Base-by-base conservation (phyloP, 2,113 vertebrate genomes). In the Nerophis lumbriciformis region DNA sequence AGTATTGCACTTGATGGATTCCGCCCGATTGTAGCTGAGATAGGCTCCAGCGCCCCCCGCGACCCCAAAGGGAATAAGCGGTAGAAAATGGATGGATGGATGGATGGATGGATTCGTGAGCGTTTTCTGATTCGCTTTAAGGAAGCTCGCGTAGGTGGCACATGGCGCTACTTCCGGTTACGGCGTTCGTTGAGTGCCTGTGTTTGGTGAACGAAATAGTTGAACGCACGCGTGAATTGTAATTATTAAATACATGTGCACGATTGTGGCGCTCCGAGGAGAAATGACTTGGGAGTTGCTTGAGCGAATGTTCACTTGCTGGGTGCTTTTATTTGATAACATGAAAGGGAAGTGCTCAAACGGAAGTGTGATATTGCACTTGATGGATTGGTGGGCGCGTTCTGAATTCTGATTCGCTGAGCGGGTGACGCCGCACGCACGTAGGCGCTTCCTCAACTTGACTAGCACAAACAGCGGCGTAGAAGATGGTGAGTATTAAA, bases 401-500 rank as follows among this genome's bases (percentile, higher is more conserved):
- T 28, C 54, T 63, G 0, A 83, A 13, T 54, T 28, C 54, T 63
- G 0, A 83, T 85, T 85, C 77, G 77, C 64, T 65, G 59, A 69
- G 63, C 60, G 5, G 5, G 1, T 56, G 66, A 78, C 70, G 76
- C 35, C n/a, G 11, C 62, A 49, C 63, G 75, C 74, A 48, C 69
- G 66, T 59, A 75, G 76, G 68, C 66, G 70, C 86, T 88, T 87
- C 88, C 86, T 80, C 73, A 81, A 77, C 58, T 72, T 72, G 72
- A 52, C 49, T 52, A 49, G 66, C 60, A 80, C 67, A 51, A 58
- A 66, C 79, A 74, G 79, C 78, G 71, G 74, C 80, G 81, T 80
- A 82, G 66, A 90, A 86, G 72, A 90, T 90, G 88, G 88, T 90
- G 75, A 89, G 88, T 85, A 76, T 59, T 28, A 28, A 1, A 66